Base-by-base conservation (phyloP, 2,888 invertebrate species). In the Gisinianus flammeolus region DNA sequence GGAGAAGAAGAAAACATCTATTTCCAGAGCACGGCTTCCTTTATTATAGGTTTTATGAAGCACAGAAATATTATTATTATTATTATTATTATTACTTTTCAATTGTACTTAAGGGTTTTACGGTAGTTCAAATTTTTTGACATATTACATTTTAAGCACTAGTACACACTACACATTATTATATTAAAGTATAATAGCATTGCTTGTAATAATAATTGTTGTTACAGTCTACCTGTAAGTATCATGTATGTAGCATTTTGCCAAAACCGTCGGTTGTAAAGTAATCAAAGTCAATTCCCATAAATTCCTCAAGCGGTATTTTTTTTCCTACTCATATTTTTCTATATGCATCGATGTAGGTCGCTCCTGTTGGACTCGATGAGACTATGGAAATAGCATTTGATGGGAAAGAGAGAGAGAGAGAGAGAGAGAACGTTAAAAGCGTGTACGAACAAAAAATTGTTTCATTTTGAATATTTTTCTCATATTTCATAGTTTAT, bases 211-310 rank as follows among this genome's bases (percentile, higher is more conserved):
- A n/a, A n/a, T n/a, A n/a, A n/a, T n/a, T n/a, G n/a, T n/a, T n/a
- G n/a, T n/a, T 44, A 44, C 44, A 16, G 44, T 4, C 12, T 44
- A 44, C 44, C 19, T 44, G 44, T 16, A 44, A 16, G 44, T 12
- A 35, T 35, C 8, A 44, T 4, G 44, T 44, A 12, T 1, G 62
- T 26, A 26, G 62, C n/a, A n/a, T n/a, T n/a, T n/a, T n/a, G n/a
- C n/a, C n/a, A n/a, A n/a, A n/a, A n/a, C n/a, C n/a, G n/a, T n/a
- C n/a, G 24, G 28, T 24, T 71, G 71, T 72, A 56, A 72, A 62
- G 72, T 72, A 72, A 58, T 72, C 62, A 72, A 62, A 72, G 72
- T 72, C 62, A 72, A 33, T 58, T 62, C 72, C 72, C 72, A 72
- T 72, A 62, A 54, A 71, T 28, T n/a, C 4, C 30, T 44, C 44